Evolutionary conservation across 2,888 invertebrate species (phyloP), one percentile per base, ranked within the genome.

Genomic region (Pocota personata): DNA sequence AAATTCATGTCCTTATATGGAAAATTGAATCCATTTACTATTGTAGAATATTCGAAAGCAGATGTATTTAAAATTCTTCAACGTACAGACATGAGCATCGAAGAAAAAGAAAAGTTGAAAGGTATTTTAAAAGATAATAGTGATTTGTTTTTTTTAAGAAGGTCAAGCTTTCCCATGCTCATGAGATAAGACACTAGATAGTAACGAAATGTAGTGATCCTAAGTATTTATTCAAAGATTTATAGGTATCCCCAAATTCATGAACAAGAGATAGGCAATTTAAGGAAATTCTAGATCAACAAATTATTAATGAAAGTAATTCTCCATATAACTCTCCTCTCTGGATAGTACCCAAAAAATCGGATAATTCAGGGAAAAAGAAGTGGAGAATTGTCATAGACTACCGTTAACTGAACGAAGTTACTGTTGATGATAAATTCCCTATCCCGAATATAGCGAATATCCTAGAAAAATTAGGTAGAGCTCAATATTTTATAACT

Each of bases 1-100:
- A 30, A 55, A 55, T 55, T 14, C 55, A 32, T 55, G 55, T 32
- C 30, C 55, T 14, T 30, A 55, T 30, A 55, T 14, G 30, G 30
- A 55, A 55, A 55, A 55, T 32, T 3, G 30, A 55, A 55, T 55
- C 30, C 30, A 35, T 57, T 57, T 57, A 57, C 19, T 57, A n/a
- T n/a, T n/a, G n/a, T n/a, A 35, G 35, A 57, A 35, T 19, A 57
- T 57, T 57, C 57, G 19, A 35, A 57, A 35, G 16, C 35, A 35
- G 32, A 57, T 32, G 32, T 32, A 32, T 30, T 14, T 32, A 5
- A 58, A 21, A 7, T 32, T 57, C 55, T 57, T 32, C 55, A 16
- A 32, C 16, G 32, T 57, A 16, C 10, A 57, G 55, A 32, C 55
- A 57, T 57, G 32, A 30, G 14, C n/a, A 55, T 27, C 16, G 19